Evolutionary conservation across 2,888 invertebrate species (phyloP).

Genomic region (Acleris laterana): DNA sequence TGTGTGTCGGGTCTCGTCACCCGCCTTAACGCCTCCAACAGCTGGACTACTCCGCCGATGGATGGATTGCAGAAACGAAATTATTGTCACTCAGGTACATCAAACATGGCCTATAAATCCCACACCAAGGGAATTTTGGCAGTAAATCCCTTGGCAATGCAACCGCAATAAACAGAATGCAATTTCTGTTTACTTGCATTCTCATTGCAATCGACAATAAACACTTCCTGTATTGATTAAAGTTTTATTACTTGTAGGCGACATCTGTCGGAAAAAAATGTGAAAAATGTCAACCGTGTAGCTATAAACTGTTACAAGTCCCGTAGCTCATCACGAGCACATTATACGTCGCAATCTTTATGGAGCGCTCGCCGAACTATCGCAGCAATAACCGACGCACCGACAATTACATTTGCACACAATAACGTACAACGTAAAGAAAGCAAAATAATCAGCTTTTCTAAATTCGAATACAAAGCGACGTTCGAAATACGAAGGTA

Average conservation of each 20-base stretch:
- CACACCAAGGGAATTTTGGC: constrained; percentile 62
- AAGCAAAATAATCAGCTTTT: constrained; percentile 74
- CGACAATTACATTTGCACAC: constrained; percentile 81
- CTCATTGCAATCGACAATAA: constrained; percentile 41
- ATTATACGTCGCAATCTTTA: constrained; percentile 49
- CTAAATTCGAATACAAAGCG: constrained; percentile 81
- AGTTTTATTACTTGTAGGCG: constrained; percentile 12
- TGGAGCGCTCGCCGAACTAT: constrained; percentile 41
- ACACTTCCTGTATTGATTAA: constrained; percentile 24
- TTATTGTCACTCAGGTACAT: constrained; percentile 50
- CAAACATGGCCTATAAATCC: constrained; percentile 54
- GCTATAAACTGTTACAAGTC: constrained; percentile 42
- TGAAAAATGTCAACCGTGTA: constrained; percentile 39
- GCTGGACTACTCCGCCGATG: constrained; percentile 41
- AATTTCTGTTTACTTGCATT: constrained; percentile 70
- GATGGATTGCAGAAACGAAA: constrained; percentile 41
- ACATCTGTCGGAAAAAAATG: constrained; percentile 39
- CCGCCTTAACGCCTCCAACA: constrained; percentile 42
- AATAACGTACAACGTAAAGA: constrained; percentile 71
- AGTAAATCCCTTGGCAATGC: constrained; percentile 62
- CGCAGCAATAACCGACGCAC: constrained; percentile 65
- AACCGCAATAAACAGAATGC: constrained; percentile 48
- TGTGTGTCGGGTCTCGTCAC: constrained; percentile 49
- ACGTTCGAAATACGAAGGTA: constrained; percentile 75
- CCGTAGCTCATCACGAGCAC: constrained; percentile 46